Evolutionary conservation across 2,888 invertebrate genomes (phyloP).

Genomic region (Caenorhabditis plicata): DNA sequence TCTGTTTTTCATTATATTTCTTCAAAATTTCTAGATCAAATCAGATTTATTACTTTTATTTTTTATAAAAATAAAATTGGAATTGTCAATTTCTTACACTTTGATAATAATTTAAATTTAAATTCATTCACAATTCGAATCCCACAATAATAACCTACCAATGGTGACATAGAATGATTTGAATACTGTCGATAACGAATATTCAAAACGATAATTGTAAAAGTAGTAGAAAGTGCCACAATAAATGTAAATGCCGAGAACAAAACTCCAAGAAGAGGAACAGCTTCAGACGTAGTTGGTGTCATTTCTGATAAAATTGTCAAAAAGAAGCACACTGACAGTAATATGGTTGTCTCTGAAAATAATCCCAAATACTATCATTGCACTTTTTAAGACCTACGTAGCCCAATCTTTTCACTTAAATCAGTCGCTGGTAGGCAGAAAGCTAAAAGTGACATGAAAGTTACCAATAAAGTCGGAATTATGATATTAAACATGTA

Average conservation of each 20-base stretch:
- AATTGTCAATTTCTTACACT: no score
- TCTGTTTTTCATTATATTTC: no score
- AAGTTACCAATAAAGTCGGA: constrained; percentile 58
- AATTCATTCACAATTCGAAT: neutral
- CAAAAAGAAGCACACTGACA: constrained; percentile 95
- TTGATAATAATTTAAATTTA: neutral
- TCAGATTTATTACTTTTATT: no score
- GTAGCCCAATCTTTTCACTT: constrained; percentile 57
- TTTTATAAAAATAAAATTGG: no score
- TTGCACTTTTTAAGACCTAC: constrained; percentile 29
- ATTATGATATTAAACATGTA: constrained; percentile 55
- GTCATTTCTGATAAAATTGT: constrained; percentile 95
- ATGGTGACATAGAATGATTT: constrained; percentile 43
- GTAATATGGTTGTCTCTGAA: constrained; percentile 66
- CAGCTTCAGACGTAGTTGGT: constrained; percentile 84
- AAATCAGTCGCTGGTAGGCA: constrained; percentile 56
- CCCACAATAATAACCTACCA: constrained; percentile 25
- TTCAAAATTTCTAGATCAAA: no score
- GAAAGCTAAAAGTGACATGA: constrained; percentile 60
- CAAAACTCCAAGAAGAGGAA: constrained; percentile 52
- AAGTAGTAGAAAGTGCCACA: constrained; percentile 52
- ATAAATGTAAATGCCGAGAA: constrained; percentile 56
- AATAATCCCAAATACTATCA: neutral
- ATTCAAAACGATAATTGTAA: constrained; percentile 52
- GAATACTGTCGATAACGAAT: constrained; percentile 51